Base-by-base conservation (phyloP, 2,797 vertebrate genomes). In the Triplophysa yarkandensis region DNA sequence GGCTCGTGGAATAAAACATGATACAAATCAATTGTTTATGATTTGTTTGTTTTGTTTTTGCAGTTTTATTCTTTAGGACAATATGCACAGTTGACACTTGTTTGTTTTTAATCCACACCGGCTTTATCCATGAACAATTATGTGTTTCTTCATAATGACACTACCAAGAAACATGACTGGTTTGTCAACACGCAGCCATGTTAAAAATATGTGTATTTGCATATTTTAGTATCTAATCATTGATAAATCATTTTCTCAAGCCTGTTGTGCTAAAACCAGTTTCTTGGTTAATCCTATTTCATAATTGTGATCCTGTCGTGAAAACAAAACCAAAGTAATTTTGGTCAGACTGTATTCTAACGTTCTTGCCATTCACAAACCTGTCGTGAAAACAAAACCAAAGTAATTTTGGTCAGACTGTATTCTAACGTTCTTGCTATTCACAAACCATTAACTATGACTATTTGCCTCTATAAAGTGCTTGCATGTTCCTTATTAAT, bases 61-160 rank as follows among this genome's bases (percentile, higher is more conserved):
- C 27, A 17, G 34, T 50, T 52, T 62, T 71, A 32, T 41, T 72
- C 0, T 41, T 72, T 54, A 43, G 14, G 17, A 58, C 17, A 41
- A 19, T n/a, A 17, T 17, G 46, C 0, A 62, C 3, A 17, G 34
- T 48, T 39, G 8, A 50, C 21, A n/a, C 6, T 71, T 54, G 4
- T 52, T 23, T 25, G 1, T 50, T 23, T 71, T 71, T 23, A 39
- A 11, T 44, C 44, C 21, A 27, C 28, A 25, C 14, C 3, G 21
- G 19, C 9, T 70, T 70, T 7, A 17, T 23, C 8, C 14, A 21
- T 6, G 13, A 34, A 60, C 9, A 25, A 30, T 60, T 48, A 60
- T 16, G 19, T 71, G n/a, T 61, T 21, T 43, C 21, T 36, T 25
- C 16, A 14, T 19, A 19, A 19, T 16, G 3, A 9, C 17, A 63